phyloP scores from a whole-genome alignment of 1,140 invertebrate genomes.

The Mamestra configurata region DNA sequence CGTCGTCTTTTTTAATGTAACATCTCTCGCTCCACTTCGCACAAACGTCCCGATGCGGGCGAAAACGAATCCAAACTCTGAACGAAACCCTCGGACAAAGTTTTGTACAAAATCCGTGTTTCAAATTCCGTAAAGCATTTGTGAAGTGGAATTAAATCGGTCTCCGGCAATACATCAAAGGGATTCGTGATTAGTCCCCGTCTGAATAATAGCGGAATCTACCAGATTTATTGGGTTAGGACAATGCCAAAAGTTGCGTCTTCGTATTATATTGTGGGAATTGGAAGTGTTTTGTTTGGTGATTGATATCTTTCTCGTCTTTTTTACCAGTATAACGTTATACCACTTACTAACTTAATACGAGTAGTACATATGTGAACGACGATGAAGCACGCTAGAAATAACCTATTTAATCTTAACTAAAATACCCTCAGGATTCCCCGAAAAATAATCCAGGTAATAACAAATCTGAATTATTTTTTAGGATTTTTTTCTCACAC shows the following conservation, averaged over 20 bases:
- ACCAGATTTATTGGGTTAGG: constrained; percentile 13
- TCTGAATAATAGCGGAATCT: constrained; percentile 30
- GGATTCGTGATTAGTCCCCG: constrained; percentile 34
- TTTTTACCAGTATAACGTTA: neutral
- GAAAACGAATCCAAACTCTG: neutral
- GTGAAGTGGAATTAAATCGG: constrained; percentile 39
- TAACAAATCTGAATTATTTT: too few relatives aligned
- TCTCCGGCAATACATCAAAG: constrained; percentile 33
- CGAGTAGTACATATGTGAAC: too few relatives aligned
- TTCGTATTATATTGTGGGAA: neutral
- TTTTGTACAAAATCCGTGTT: constrained; percentile 22
- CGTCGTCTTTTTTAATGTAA: neutral
- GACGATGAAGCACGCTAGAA: too few relatives aligned
- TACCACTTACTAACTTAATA: too few relatives aligned
- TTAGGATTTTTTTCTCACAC: too few relatives aligned
- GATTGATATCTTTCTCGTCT: neutral
- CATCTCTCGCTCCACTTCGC: neutral
- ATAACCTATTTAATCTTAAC: too few relatives aligned
- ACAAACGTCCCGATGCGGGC: constrained; percentile 1
- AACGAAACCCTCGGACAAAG: constrained; percentile 8
- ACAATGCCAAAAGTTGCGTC: neutral
- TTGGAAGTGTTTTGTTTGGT: neutral
- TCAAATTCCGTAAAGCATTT: constrained; percentile 18
- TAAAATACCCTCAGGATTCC: too few relatives aligned
- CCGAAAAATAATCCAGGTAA: too few relatives aligned